These are phyloP conservation scores for Leptothorax acervorum DNA, from an alignment of 2,888 invertebrate genomes.

Conservation along the genomic window DNA sequence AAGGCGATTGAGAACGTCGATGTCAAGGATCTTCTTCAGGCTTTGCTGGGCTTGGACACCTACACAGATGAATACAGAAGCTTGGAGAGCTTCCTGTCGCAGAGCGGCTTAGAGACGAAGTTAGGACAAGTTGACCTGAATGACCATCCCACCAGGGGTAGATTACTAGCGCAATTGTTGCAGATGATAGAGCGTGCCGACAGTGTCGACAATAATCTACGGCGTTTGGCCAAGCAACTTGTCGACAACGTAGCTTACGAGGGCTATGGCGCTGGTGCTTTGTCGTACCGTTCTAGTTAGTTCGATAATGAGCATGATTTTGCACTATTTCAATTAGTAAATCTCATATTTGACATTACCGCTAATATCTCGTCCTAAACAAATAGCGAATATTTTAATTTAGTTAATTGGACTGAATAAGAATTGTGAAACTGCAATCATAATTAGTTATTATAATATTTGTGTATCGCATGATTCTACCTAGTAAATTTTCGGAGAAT, in stretches of 20 bases:
- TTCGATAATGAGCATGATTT: background rate
- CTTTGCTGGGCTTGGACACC: slow-evolving; percentile 1
- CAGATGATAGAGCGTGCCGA: background rate
- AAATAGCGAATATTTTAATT: background rate
- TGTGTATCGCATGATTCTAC: background rate
- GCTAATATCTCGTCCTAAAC: background rate
- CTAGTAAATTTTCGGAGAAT: background rate
- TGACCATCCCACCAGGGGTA: slow-evolving; percentile 41
- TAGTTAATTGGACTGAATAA: background rate
- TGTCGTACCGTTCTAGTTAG: background rate
- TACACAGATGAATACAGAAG: slow-evolving; percentile 38
- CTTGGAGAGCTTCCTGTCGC: slow-evolving; percentile 21
- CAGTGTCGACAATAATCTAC: slow-evolving; percentile 9
- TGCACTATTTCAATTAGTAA: background rate
- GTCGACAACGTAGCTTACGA: slow-evolving; percentile 31
- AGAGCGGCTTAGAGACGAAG: background rate
- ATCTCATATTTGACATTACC: background rate
- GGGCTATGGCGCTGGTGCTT: slow-evolving; percentile 35
- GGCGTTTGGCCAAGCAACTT: slow-evolving; percentile 1
- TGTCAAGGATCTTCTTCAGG: slow-evolving; percentile 47
- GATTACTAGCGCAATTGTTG: slow-evolving; percentile 29
- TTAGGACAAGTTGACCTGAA: slow-evolving; percentile 24
- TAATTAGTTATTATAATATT: background rate
- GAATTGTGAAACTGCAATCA: background rate
- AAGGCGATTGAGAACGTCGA: background rate